Base-by-base conservation (phyloP, 1,140 invertebrate species). In the Drosophila asahinai region DNA sequence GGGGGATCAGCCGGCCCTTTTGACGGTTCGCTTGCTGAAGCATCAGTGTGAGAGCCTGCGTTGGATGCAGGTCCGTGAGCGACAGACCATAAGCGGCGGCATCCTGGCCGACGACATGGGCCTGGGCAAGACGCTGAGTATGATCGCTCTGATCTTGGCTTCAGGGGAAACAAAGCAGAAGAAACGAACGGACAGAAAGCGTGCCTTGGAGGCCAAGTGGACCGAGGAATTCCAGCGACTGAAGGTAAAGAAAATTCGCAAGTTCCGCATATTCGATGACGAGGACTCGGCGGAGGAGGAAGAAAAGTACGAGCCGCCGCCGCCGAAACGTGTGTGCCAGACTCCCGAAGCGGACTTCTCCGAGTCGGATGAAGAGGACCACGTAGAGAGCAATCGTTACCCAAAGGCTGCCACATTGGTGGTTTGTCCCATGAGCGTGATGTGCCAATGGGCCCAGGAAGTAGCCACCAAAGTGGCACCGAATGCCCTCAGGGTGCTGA, bases 1-100 rank as follows among this genome's bases (percentile, higher is more conserved):
- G 27, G 51, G 33, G 2, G 52, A 65, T 3, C 75, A 79, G 25
- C 81, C 81, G 8, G 17, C 47, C 14, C n/a, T 43, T 4, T 42
- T 83, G 7, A 25, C 25, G 9, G 81, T 83, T 0, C 42, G 45
- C 3, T 40, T 83, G 17, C 5, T 83, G 17, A 71, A 76, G 5
- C 81, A 83, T 42, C 81, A 83, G 9, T 22, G 8, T 8, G 15
- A 72, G 14, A 9, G 97, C 1, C 93, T 99, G 0, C 94, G 96
- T 14, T 99, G 98, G 98, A 92, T 99, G 48, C 66, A 95, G 3
- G 99, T 97, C 97, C 93, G 98, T 45, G 98, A 99, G 19, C 54
- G 48, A 0, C 96, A 98, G 91, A 94, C 15, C 8, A 63, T 83
- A 11, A 19, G 57, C 7, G 83, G 83, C 7, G 83, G 83, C 9